Evolutionary conservation across 2,888 invertebrate genomes (phyloP).

Genomic region (Prostheceraeus crozeri): DNA sequence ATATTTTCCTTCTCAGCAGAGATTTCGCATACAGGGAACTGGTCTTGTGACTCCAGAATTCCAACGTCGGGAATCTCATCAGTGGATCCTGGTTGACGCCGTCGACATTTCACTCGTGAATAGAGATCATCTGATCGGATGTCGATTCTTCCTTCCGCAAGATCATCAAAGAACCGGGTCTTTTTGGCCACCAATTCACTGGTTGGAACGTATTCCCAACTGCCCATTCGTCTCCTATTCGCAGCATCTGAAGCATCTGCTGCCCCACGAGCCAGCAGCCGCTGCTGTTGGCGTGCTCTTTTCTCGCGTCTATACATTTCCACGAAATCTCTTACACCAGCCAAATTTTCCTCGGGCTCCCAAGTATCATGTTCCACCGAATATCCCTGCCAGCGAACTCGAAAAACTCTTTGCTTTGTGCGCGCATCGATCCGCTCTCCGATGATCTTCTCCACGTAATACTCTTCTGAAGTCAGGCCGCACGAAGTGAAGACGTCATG

Average conservation of each 20-base stretch:
- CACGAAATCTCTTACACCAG: constrained; percentile 46
- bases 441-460: too few species aligned
- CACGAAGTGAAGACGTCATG: too few species aligned
- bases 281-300: not conserved
- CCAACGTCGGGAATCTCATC: too few species aligned
- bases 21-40: too few species aligned
- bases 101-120: constrained; percentile 21
- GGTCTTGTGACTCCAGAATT: too few species aligned
- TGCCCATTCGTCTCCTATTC: too few species aligned
- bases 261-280: too few species aligned
- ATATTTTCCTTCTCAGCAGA: too few species aligned
- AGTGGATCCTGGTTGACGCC: too few species aligned
- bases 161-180: constrained; percentile 21
- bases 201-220: constrained; percentile 6
- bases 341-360: constrained; percentile 73
- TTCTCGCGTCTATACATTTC: constrained; percentile 41
- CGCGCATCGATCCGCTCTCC: too few species aligned
- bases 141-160: constrained; percentile 25
- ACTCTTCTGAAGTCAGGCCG: too few species aligned
- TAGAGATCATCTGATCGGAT: constrained; percentile 30
- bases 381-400: constrained; percentile 69
- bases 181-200: constrained; percentile 12
- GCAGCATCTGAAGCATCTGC: too few species aligned
- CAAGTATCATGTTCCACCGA: constrained; percentile 68
- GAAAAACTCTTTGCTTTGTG: not conserved